These are phyloP conservation scores for Eustalomyia histrio DNA, from an alignment of 2,888 invertebrate species.

Conservation along the genomic window DNA sequence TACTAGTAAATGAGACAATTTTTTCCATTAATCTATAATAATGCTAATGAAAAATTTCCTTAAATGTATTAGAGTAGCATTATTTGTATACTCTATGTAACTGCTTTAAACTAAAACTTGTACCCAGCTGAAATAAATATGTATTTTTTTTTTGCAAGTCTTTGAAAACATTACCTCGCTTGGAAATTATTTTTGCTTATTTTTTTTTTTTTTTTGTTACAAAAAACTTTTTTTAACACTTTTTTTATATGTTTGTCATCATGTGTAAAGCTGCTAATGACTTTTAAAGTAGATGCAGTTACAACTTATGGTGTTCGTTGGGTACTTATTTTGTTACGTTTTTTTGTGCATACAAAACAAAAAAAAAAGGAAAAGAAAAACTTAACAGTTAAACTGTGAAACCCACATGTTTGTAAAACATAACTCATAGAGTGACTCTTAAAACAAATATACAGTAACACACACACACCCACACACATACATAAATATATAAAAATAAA, in stretches of 20 bases:
- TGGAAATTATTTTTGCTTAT: not conserved
- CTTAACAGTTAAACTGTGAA: slow-evolving; percentile 30
- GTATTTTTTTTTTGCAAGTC: not conserved
- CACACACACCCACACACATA: not conserved
- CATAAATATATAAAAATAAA: not conserved
- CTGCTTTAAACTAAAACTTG: not conserved
- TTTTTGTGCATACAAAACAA: not conserved
- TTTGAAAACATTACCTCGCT: not conserved
- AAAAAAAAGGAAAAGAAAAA: not conserved
- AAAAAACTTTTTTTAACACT: slow-evolving; percentile 1
- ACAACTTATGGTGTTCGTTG: not conserved
- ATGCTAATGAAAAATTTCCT: no score
- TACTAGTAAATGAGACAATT: no score
- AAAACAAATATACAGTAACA: no score
- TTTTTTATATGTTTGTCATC: slow-evolving; percentile 44
- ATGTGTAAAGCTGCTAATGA: slow-evolving; percentile 76
- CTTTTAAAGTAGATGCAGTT: slow-evolving; percentile 72
- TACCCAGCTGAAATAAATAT: not conserved
- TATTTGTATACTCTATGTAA: not conserved
- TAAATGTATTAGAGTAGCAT: no score
- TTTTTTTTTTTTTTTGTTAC: not conserved
- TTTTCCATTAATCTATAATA: no score
- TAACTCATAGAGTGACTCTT: slow-evolving; percentile 51
- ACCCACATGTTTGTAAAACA: slow-evolving; percentile 49
- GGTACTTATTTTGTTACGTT: not conserved